Evolutionary conservation across 1,140 invertebrate species (phyloP), one percentile per base, ranked within the genome.

Genomic region (Drosophila athabasca): DNA sequence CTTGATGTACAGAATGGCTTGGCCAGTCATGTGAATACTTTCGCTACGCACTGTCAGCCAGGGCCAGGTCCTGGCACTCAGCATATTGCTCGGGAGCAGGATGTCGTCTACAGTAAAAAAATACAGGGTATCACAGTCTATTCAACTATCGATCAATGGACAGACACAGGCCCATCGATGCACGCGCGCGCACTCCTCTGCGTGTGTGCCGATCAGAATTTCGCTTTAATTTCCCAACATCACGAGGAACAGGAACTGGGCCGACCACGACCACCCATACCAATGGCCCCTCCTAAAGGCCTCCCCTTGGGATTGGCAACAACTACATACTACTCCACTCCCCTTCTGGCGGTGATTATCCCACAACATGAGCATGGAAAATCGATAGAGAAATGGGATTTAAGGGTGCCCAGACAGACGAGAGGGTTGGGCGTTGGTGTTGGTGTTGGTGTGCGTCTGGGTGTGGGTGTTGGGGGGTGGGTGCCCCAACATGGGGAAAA

Each of bases 311-410:
- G 67, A 51, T 58, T 69, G 67, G 67, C 67, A 70, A 70, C 67
- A 69, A 39, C 35, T 5, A 5, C 24, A 5, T 69, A 39, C 35
- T 26, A 5, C 24, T 4, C 24, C 24, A 3, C 24, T 39, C 35
- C 65, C 67, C 67, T 69, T 69, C 17, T 49, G 65, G 44, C 46
- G 51, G 58, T 55, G 67, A 79, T 55, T 74, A 76, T 82, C 66
- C 66, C 64, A 70, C 35, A 80, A 82, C 78, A 76, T 84, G 81
- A 81, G 61, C 82, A 79, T 79, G 79, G 71, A 90, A 90, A 90
- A 90, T 90, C 85, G 87, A 90, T 90, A 90, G 57, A 81, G 85
- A 90, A 82, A 79, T 76, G 79, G 74, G 85, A 90, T 89, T 89
- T 89, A 89, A 89, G 84, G 84, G 84, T 89, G 84, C 77, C 62